Conservation (phyloP, 2,888 invertebrate genomes). For the Chymomyza caudatula region DNA sequence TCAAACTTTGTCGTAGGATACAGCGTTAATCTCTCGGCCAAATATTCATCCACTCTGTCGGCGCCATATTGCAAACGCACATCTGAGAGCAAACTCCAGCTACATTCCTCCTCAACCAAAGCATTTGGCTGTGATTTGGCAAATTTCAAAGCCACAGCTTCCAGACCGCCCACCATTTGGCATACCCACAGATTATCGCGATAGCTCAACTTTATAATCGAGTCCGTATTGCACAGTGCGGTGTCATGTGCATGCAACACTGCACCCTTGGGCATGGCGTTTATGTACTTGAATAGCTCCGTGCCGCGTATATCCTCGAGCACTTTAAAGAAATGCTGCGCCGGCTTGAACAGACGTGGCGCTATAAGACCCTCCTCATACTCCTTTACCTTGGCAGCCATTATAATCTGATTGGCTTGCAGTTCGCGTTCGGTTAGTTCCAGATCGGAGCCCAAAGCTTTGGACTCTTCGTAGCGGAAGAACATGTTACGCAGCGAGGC, state of each 20-base stretch:
- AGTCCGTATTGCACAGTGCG: slow-evolving; percentile 82
- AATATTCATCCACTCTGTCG: slow-evolving; percentile 79
- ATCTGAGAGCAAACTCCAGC: slow-evolving; percentile 63
- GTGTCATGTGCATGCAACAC: slow-evolving; percentile 85
- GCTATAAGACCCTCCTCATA: slow-evolving; percentile 80
- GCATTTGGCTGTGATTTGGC: slow-evolving; percentile 46
- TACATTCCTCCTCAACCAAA: slow-evolving; percentile 34
- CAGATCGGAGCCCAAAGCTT: slow-evolving; percentile 80
- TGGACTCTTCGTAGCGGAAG: slow-evolving; percentile 78
- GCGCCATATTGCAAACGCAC: slow-evolving; percentile 55
- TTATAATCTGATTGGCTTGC: slow-evolving; percentile 80
- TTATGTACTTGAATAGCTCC: slow-evolving; percentile 83
- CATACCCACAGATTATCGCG: slow-evolving; percentile 80
- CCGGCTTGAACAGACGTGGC: slow-evolving; percentile 82
- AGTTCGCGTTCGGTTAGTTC: slow-evolving; percentile 79
- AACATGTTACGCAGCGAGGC: slow-evolving; percentile 78
- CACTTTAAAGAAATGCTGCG: slow-evolving; percentile 83
- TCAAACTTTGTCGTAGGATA: slow-evolving; percentile 79
- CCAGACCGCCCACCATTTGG: slow-evolving; percentile 35
- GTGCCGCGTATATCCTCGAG: slow-evolving; percentile 81
- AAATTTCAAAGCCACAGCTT: slow-evolving; percentile 49
- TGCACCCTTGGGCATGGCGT: slow-evolving; percentile 86
- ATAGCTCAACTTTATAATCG: slow-evolving; percentile 82
- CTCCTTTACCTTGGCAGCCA: slow-evolving; percentile 81
- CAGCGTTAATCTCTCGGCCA: slow-evolving; percentile 81